Evolutionary conservation across 1,140 invertebrate species (phyloP).

Genomic region (Daktulosphaira vitifoliae): DNA sequence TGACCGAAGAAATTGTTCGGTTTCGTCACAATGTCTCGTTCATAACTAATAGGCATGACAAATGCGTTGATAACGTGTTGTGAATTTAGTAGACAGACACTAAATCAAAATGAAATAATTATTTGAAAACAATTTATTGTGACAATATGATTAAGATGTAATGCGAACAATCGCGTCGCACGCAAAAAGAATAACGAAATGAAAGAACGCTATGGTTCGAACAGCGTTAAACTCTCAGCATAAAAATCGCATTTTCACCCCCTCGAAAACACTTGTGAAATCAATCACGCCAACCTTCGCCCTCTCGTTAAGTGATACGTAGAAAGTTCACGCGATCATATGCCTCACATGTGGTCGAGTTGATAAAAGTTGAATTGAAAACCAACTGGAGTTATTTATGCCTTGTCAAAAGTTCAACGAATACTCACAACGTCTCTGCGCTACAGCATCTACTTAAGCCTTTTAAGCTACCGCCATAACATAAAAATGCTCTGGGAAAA

Average conservation of each 20-base stretch:
- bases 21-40: no score
- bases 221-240: no score
- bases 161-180: neutral
- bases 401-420: constrained; percentile 30
- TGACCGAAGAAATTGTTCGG: no score
- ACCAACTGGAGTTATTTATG: constrained; percentile 11
- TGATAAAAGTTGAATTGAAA: constrained; percentile 31
- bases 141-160: no score
- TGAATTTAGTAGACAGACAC: no score
- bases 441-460: neutral
- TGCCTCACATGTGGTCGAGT: neutral
- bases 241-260: neutral
- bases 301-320: neutral
- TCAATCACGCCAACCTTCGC: neutral
- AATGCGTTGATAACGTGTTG: no score
- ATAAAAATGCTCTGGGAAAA: neutral
- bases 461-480: neutral
- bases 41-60: no score
- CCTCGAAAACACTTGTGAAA: neutral
- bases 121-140: no score
- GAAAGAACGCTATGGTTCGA: no score
- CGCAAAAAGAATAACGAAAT: neutral
- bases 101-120: no score
- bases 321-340: no score
- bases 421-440: neutral